Percentiles rank a stretch among this genome's conserved stretches.
Conservation (phyloP, 2,797 vertebrate species). For the Anguilla megastoma region DNA sequence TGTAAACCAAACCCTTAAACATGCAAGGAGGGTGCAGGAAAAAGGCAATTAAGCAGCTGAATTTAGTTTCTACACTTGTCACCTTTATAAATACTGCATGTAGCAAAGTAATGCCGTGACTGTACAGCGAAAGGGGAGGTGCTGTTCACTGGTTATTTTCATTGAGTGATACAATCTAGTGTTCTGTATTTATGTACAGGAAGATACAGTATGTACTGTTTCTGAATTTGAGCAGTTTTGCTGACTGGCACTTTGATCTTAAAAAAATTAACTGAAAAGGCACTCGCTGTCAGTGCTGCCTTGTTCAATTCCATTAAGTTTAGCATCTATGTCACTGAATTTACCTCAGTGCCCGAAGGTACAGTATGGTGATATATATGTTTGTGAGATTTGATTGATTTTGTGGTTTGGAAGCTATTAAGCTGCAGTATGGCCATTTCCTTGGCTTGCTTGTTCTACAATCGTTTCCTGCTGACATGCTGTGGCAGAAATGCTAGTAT, state of each 20-base stretch:
- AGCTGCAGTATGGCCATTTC: neutral
- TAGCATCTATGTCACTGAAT: neutral
- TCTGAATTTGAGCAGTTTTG: neutral
- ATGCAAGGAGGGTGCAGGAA: neutral
- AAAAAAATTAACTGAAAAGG: neutral
- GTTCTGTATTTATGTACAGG: neutral
- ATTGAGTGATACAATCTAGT: neutral
- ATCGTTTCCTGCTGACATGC: neutral
- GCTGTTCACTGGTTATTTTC: neutral
- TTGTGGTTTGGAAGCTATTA: neutral
- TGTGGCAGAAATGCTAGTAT: neutral
- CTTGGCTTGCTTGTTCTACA: neutral
- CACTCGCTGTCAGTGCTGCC: neutral
- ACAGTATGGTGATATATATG: neutral
- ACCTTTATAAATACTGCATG: neutral
- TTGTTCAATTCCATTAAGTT: neutral
- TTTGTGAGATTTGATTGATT: neutral
- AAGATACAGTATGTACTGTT: neutral
- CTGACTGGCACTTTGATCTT: neutral
- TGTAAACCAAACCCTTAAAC: neutral
- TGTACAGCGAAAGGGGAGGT: neutral
- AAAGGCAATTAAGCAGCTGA: neutral
- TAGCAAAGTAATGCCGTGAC: neutral
- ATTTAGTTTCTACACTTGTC: neutral
- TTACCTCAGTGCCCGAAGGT: neutral